Conservation (phyloP, 1,140 invertebrate genomes). For the Dendrolimus punctatus region DNA sequence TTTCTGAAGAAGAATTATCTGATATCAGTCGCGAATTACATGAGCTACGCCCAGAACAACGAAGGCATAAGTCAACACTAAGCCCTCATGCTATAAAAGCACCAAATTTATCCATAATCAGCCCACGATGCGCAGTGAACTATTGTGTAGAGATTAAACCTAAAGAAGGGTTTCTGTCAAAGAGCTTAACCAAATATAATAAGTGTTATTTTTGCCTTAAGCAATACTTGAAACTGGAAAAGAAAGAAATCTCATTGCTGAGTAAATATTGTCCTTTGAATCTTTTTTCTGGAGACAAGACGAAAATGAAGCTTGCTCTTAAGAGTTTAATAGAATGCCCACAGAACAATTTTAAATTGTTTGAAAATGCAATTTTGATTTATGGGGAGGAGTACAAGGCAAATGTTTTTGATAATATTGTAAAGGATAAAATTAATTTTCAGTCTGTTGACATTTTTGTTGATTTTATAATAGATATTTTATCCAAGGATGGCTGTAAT, state of each 20-base stretch:
- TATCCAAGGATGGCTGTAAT: constrained; percentile 23
- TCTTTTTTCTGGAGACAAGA: constrained; percentile 77
- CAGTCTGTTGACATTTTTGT: constrained; percentile 33
- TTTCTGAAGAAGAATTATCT: constrained; percentile 32
- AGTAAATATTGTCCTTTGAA: constrained; percentile 83
- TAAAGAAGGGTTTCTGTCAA: constrained; percentile 79
- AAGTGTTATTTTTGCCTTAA: constrained; percentile 82
- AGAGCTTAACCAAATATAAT: constrained; percentile 57
- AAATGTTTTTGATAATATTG: constrained; percentile 26
- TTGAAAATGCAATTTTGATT: constrained; percentile 74
- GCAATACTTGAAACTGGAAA: constrained; percentile 78
- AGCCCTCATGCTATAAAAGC: constrained; percentile 50
- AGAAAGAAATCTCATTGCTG: constrained; percentile 56
- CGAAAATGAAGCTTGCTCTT: constrained; percentile 76
- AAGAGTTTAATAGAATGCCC: constrained; percentile 74
- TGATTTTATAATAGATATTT: constrained; percentile 41
- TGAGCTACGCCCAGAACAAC: constrained; percentile 37
- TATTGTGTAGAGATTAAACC: constrained; percentile 83
- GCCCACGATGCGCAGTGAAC: constrained; percentile 22
- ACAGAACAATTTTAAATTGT: constrained; percentile 83
- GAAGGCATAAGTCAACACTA: constrained; percentile 39
- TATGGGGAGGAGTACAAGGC: constrained; percentile 67
- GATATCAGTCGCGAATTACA: constrained; percentile 27
- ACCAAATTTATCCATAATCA: constrained; percentile 51
- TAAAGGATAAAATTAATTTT: constrained; percentile 27